Evolutionary conservation across 2,797 vertebrate species (phyloP), one percentile per base, ranked within the genome.

Genomic region (Rhyacichthys aspro): DNA sequence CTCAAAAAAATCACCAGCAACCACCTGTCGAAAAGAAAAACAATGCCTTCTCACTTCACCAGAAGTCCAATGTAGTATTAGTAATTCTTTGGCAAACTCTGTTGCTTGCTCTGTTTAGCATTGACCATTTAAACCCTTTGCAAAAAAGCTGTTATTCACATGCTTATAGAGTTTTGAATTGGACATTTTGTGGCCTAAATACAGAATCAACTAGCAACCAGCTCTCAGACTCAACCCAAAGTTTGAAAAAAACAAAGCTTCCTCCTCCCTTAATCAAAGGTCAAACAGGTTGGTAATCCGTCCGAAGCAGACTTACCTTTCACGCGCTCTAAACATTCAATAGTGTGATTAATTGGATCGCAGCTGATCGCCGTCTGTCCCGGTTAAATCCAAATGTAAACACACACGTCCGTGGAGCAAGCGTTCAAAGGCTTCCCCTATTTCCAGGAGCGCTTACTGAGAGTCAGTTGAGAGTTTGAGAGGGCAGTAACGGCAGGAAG

Each of bases 401-500:
- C 60, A 70, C 61, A 52, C 37, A 55, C 23, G 23, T 57, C 64
- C 56, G 45, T 11, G 15, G 14, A 72, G 43, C 70, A 47, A 42
- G 17, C 43, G 59, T 68, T 82, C 52, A 73, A 72, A 68, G 64
- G 69, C 54, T 79, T 85, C 60, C 60, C 56, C 60, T 55, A 74
- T 74, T 52, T 55, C 72, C 43, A 44, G 54, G 49, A 67, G 55
- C 47, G 23, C 23, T 28, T 28, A 63, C 45, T 47, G 28, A 7
- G 17, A 59, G 54, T 70, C 60, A 70, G 69, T 61, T 41, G 59
- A 79, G 71, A 76, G 57, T 67, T 72, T 49, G 32, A 38, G 45
- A 34, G 59, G 48, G 64, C 59, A 69, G 72, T 59, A 84, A 81
- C 16, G 43, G 84, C 81, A 86, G 78, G 67, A 79, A 86, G 74